These are phyloP conservation scores for Clupea harengus DNA, from an alignment of 2,113 vertebrate species.

Conservation along the genomic window DNA sequence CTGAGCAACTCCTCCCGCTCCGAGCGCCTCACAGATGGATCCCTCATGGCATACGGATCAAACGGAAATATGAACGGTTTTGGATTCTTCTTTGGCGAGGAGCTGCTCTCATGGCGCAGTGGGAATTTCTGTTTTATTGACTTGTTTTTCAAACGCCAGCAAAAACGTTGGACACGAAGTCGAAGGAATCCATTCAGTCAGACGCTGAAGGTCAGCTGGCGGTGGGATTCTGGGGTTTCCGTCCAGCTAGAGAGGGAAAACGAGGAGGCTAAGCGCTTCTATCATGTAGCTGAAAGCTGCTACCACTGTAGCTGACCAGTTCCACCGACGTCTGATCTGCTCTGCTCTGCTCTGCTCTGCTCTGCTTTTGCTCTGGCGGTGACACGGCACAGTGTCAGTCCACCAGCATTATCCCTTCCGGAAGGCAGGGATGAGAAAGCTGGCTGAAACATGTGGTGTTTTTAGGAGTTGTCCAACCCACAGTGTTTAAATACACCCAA, in stretches of 20 bases:
- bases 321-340: background rate
- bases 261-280: background rate
- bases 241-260: background rate
- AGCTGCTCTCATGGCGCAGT: background rate
- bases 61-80: background rate
- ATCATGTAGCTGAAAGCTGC: background rate
- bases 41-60: background rate
- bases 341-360: too few relatives aligned
- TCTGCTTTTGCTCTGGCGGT: background rate
- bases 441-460: background rate
- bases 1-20: background rate
- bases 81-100: background rate
- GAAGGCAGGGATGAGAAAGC: background rate
- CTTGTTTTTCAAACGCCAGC: background rate
- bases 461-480: background rate
- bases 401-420: background rate
- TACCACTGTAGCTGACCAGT: background rate
- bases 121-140: background rate
- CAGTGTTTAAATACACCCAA: background rate
- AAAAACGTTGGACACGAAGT: background rate
- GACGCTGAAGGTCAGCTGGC: slow-evolving; percentile 1
- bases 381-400: background rate
- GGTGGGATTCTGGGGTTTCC: background rate
- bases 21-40: background rate
- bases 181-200: background rate